Base-by-base conservation (phyloP, 2,888 invertebrate genomes). In the Standfussiana lucernea region DNA sequence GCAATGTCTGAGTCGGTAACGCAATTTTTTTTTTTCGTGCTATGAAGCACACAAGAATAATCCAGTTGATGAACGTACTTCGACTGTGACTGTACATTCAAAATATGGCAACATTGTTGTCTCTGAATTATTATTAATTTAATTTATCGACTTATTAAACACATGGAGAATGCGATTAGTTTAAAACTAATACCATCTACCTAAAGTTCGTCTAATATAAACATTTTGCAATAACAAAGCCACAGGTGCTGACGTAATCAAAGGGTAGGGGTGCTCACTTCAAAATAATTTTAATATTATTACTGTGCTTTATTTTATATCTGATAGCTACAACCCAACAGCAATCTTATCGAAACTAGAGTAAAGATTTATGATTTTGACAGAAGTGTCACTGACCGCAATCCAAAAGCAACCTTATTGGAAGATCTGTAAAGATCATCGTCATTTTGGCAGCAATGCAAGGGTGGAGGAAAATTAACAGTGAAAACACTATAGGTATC, bases 281-380 rank as follows among this genome's bases (percentile, higher is more conserved):
- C 40, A 76, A 74, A 82, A 82, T 75, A 72, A 77, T 84, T 81
- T 65, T 56, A 77, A 75, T 70, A 73, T 77, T 83, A 81, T 79
- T 76, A 79, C 21, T 21, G 21, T 21, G 8, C 32, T 59, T 21
- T 56, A 56, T 28, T 37, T 62, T n/a, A 61, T 35, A 24, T 62
- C 11, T n/a, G 40, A 0, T 15, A 40, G 37, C 40, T 32, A 18
- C 18, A 24, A 24, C 37, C 24, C 35, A 62, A 62, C 1, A 35
- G 1, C 24, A 5, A 35, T 35, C 61, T 35, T 61, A 11, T 35
- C 2, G 11, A 3, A 11, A 35, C 2, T 35, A 35, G 21, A 35
- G 37, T 13, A 62, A 24, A 35, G 35, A 24, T 35, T 35, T 24
- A 35, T 35, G 35, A 24, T 62, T 37, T 62, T 37, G 37, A 37